Percentiles rank a stretch among this genome's conserved stretches.
These are phyloP conservation scores for Xiphophorus couchianus DNA, from an alignment of 2,113 vertebrate species.

Conservation along the genomic window DNA sequence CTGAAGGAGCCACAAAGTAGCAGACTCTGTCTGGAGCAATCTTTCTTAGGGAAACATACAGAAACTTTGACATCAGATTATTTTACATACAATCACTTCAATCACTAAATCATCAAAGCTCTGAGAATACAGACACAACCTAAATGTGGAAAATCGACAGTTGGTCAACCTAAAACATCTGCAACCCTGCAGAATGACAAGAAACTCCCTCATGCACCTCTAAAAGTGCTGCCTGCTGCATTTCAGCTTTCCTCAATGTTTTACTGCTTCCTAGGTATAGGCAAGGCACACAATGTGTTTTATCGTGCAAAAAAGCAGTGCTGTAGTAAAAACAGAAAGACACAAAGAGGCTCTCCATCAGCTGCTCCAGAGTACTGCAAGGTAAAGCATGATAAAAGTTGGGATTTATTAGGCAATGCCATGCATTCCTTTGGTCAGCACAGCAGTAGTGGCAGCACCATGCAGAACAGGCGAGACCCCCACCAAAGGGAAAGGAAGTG, in stretches of 20 bases:
- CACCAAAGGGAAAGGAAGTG: too few species aligned
- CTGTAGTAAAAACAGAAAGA: slow-evolving; percentile 68
- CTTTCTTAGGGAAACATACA: neutral
- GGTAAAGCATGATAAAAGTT: neutral
- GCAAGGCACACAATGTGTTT: slow-evolving; percentile 99
- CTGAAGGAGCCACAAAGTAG: too few species aligned
- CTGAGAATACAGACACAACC: neutral
- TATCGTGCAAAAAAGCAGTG: slow-evolving; percentile 89
- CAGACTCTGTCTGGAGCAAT: neutral
- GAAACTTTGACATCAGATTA: neutral
- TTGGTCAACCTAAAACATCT: too few species aligned
- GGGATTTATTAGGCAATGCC: too few species aligned
- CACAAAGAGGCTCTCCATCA: slow-evolving; percentile 58
- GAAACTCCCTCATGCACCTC: too few species aligned
- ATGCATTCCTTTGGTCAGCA: too few species aligned
- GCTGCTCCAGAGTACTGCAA: slow-evolving; percentile 35
- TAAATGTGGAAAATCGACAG: too few species aligned
- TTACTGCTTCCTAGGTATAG: slow-evolving; percentile 80
- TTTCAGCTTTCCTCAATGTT: too few species aligned
- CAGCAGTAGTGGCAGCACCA: too few species aligned
- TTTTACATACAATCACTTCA: neutral
- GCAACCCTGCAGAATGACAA: too few species aligned
- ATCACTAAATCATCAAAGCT: neutral
- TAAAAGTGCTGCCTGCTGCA: too few species aligned
- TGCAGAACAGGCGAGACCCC: too few species aligned